Base-by-base conservation (phyloP, 2,888 invertebrate species). In the Mimas tiliae region DNA sequence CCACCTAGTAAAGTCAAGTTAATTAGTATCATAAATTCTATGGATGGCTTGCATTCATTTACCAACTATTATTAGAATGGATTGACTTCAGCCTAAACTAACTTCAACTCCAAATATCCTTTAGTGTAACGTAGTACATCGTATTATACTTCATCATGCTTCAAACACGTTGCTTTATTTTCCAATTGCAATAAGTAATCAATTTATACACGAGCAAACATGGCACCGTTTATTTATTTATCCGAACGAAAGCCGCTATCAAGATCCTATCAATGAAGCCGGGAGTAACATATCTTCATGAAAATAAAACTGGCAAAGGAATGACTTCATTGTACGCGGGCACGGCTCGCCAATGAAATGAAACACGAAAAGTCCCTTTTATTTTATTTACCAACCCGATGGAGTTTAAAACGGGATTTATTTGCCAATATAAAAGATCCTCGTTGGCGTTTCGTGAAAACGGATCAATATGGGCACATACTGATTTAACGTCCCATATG, bases 391-490 rank as follows among this genome's bases (percentile, higher is more conserved):
- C 87, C 86, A 79, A 80, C 80, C 80, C 80, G 78, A 77, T 79
- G 75, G 82, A 86, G 85, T 89, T 90, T 90, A 88, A 89, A 89
- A 89, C 76, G 76, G 83, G 83, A 89, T 89, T 89, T 88, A 90
- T 87, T 81, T 79, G 82, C 83, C 88, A 88, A 87, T 89, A 87
- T 86, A 86, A 80, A 80, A 78, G 76, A 81, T 80, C 77, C 74
- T 77, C 75, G 76, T 77, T 74, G 78, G 77, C 62, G 47, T 67
- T 78, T 76, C 77, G 74, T 72, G 75, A 74, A 78, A 58, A 65
- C 55, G 55, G 47, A 58, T 65, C 62, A 51, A 62, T 62, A 62
- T 52, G 34, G 55, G 14, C n/a, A 58, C 33, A 52, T 19, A 19
- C 50, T 53, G 52, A 53, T 53, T 62, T 45, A 14, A 51, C 14